Evolutionary conservation across 2,888 invertebrate species (phyloP), one percentile per base, ranked within the genome.

Genomic region (Pegoplata infirma): DNA sequence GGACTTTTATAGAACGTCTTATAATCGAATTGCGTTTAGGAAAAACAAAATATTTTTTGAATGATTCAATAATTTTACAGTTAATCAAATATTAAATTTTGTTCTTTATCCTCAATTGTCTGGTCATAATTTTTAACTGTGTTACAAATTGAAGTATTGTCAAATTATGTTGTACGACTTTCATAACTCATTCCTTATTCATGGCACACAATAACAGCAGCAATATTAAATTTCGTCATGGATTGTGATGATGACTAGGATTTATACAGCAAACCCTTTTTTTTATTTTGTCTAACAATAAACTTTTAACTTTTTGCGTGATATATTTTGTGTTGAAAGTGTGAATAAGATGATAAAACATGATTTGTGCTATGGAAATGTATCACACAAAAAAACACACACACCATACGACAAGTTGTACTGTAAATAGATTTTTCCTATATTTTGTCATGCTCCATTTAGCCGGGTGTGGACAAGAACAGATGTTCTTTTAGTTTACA

Each of bases 401-500:
- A n/a, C n/a, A 53, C 44, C 40, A 47, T 46, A 44, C 32, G 49
- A 19, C 21, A 66, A 58, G 53, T n/a, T 81, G 67, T 72, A n/a
- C 21, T 59, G 47, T 66, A 74, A 36, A 55, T 56, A 5, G 3
- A 5, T 77, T 73, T 86, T 88, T 85, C 82, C 25, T 3, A 5
- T 85, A 86, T 87, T 87, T 86, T 85, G 86, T 88, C 86, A 89
- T 88, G 89, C 89, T 90, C 89, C 89, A 90, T 89, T 89, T 89
- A 87, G 83, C 86, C 85, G 86, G 86, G 88, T 88, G 88, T 86
- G 85, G 86, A 86, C 85, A 75, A 53, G 88, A 89, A 88, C 89
- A 90, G 90, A 90, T 89, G 89, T 90, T 89, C 85, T 86, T n/a
- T n/a, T n/a, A 87, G 87, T 88, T 89, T 32, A 59, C 46, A 66